Percentiles rank a stretch among this genome's conserved stretches.
Conservation (phyloP, 1,140 invertebrate species). For the Pseudoatta argentina region DNA sequence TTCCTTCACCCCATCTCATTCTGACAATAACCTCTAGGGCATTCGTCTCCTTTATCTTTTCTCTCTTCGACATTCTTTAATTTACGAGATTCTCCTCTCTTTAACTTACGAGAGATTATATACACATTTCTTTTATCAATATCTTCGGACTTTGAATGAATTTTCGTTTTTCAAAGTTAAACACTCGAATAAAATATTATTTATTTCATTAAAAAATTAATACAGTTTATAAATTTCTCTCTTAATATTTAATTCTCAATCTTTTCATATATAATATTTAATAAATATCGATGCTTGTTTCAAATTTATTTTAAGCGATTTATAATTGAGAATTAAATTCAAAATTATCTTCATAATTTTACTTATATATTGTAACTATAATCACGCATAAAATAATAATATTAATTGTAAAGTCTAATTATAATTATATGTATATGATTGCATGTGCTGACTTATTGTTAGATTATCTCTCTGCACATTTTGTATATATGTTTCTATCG, state of each 20-base stretch:
- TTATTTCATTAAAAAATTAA: neutral
- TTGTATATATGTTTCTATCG: neutral
- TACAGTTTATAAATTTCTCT: neutral
- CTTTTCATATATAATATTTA: neutral
- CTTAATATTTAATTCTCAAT: neutral
- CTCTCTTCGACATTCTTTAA: conserved; percentile 1
- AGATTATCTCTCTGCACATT: neutral
- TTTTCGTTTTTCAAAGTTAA: neutral
- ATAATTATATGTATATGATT: neutral
- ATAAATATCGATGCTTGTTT: neutral
- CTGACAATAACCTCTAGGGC: neutral
- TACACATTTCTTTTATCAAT: neutral
- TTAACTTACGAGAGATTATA: conserved; percentile 4
- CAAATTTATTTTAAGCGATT: neutral
- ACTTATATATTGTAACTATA: neutral
- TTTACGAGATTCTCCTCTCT: neutral
- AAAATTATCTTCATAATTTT: neutral
- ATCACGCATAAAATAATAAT: conserved; percentile 1
- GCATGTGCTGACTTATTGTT: neutral
- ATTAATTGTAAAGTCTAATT: neutral
- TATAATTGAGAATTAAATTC: neutral
- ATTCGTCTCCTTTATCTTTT: neutral
- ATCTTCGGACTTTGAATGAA: neutral
- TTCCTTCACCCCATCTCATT: conserved; percentile 17
- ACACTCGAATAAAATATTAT: neutral